A percentile compares a stretch with the other conserved stretches of the same genome.
Conservation (phyloP, 2,113 vertebrate species). For the Herpailurus yagouaroundi region DNA sequence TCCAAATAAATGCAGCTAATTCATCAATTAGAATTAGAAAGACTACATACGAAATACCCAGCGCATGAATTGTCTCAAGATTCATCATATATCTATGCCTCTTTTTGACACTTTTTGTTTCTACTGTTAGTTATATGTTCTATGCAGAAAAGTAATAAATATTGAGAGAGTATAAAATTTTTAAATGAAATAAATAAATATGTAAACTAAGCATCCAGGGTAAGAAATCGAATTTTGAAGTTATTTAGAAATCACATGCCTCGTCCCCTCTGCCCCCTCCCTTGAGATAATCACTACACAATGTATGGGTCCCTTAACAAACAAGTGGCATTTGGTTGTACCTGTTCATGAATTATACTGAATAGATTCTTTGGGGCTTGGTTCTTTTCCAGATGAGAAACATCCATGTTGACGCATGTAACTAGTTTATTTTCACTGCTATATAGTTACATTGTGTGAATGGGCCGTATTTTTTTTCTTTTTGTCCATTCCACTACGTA, state of each 20-base stretch:
- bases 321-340: neutral
- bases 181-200: neutral
- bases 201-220: neutral
- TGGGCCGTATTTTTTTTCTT: too few species aligned
- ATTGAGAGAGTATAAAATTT: neutral
- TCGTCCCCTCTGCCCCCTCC: neutral
- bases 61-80: neutral
- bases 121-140: neutral
- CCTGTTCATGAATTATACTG: neutral
- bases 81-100: neutral
- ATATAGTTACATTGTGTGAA: neutral
- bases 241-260: neutral
- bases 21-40: neutral
- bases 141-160: neutral
- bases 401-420: rapidly evolving
- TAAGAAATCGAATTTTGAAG: neutral
- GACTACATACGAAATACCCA: neutral
- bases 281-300: neutral
- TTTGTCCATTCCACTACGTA: neutral
- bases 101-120: neutral
- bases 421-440: neutral
- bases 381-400: neutral
- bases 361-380: neutral
- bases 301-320: neutral
- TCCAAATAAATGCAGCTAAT: neutral